Evolutionary conservation across 1,140 invertebrate genomes (phyloP), one percentile per base, ranked within the genome.

Genomic region (Globodera ellingtonae): DNA sequence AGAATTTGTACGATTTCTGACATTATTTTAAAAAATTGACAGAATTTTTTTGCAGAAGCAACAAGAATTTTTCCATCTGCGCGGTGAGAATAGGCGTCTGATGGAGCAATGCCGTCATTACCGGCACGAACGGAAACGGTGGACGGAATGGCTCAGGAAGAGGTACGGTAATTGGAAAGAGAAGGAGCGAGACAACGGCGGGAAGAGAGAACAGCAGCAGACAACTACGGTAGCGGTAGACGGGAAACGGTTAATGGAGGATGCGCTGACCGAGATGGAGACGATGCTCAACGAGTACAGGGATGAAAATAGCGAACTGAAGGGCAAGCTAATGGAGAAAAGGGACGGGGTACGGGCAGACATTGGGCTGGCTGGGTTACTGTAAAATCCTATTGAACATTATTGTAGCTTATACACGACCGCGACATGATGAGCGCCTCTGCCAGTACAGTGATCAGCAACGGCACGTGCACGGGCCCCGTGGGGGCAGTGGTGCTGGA

Each of bases 231-330:
- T 46, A 79, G 71, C 85, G n/a, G 72, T 87, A 13, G 79, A 89
- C 44, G 80, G 82, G 10, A 13, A 75, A 75, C 73, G 65, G 18
- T 69, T 77, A 73, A 73, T 88, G 3, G 89, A 89, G 67, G 87
- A 89, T n/a, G 62, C 84, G 50, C 69, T 90, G 35, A 77, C 74
- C 13, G 85, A 89, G 59, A 80, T 87, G 48, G 89, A 90, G 72
- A 82, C 79, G 48, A 71, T 82, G 35, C 80, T 89, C 62, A 81
- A 89, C 48, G 86, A 87, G 75, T 89, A 89, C 76, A 75, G 88
- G 18, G 88, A 88, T 48, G 87, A 88, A 72, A 88, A 88, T 72
- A 84, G 84, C 24, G 84, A 82, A n/a, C 84, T 88, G 4, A 88
- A 89, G 65, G 86, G 83, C 72, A 84, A 88, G 77, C 76, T 88